A percentile compares a stretch with the other conserved stretches of the same genome.
phyloP scores from a whole-genome alignment of 2,888 invertebrate genomes.

The Drosophila tanythrix region DNA sequence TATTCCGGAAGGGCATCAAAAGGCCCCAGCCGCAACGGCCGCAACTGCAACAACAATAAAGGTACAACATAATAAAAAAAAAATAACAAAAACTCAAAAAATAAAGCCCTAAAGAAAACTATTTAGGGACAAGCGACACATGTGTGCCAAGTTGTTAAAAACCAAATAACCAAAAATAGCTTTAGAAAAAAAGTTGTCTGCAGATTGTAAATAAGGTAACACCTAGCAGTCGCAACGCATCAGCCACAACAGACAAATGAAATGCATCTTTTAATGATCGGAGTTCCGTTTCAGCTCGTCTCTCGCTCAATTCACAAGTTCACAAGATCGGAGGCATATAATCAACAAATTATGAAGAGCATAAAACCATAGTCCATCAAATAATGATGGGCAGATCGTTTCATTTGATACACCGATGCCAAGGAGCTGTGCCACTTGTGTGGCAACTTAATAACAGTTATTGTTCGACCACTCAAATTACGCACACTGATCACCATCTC shows the following conservation, averaged over 20 bases:
- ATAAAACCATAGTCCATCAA: conserved; percentile 50
- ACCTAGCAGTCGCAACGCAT: conserved; percentile 30
- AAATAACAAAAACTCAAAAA: conserved; percentile 9
- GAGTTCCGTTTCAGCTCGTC: conserved; percentile 7
- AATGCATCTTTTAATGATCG: conserved; percentile 55
- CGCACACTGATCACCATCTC: background rate
- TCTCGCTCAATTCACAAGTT: conserved; percentile 57
- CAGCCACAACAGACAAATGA: conserved; percentile 33
- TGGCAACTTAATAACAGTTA: conserved; percentile 36
- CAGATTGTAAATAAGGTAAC: conserved; percentile 47
- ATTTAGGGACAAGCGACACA: conserved; percentile 64
- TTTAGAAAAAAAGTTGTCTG: conserved; percentile 17
- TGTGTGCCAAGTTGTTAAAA: conserved; percentile 67
- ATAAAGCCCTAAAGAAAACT: conserved; percentile 41
- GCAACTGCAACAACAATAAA: conserved; percentile 43
- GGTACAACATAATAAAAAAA: conserved; percentile 18
- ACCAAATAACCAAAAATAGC: conserved; percentile 49
- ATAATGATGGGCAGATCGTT: conserved; percentile 12
- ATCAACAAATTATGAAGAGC: conserved; percentile 66
- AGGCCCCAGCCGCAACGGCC: conserved; percentile 40
- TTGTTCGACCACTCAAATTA: conserved; percentile 20
- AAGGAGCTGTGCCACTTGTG: conserved; percentile 45
- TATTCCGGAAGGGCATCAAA: conserved; percentile 60
- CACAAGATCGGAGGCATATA: conserved; percentile 40
- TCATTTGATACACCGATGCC: conserved; percentile 17